phyloP scores from a whole-genome alignment of 2,797 vertebrate species.

The Siniperca obscura region DNA sequence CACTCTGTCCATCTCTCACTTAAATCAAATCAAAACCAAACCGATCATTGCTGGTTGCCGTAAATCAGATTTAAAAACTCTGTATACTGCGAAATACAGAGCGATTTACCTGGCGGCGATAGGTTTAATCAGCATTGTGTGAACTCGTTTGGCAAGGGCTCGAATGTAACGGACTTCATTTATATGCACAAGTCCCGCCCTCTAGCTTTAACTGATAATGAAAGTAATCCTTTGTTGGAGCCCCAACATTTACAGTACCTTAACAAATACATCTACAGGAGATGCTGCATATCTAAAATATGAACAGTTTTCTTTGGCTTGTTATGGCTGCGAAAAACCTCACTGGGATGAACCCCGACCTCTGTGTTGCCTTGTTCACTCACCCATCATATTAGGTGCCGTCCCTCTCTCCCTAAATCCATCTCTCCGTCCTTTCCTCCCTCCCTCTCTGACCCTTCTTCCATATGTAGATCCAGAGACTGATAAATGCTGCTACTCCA shows the following conservation, averaged over 20 bases:
- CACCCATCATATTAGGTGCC: constrained; percentile 63
- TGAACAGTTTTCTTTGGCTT: constrained; percentile 52
- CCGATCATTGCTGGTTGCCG: no score
- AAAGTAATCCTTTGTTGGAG: not conserved
- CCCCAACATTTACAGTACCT: not conserved
- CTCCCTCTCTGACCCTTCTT: constrained; percentile 41
- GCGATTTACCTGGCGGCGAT: no score
- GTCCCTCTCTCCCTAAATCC: constrained; percentile 56
- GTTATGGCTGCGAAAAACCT: constrained; percentile 36
- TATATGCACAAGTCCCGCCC: no score
- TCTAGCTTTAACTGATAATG: not conserved
- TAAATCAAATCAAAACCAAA: no score
- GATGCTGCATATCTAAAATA: not conserved
- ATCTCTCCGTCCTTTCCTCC: constrained; percentile 52
- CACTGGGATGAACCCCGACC: constrained; percentile 58
- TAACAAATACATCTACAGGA: constrained; percentile 2
- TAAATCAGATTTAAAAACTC: no score
- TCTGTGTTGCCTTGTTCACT: constrained; percentile 66
- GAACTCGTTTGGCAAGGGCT: no score
- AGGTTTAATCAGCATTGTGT: no score
- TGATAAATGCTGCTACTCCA: constrained; percentile 80
- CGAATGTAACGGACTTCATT: no score
- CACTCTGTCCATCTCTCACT: constrained; percentile 34
- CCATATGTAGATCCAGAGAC: constrained; percentile 70
- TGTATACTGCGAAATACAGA: no score